A percentile compares a stretch with the other conserved stretches of the same genome.
phyloP scores from a whole-genome alignment of 2,797 vertebrate genomes.

The Avahi laniger region DNA sequence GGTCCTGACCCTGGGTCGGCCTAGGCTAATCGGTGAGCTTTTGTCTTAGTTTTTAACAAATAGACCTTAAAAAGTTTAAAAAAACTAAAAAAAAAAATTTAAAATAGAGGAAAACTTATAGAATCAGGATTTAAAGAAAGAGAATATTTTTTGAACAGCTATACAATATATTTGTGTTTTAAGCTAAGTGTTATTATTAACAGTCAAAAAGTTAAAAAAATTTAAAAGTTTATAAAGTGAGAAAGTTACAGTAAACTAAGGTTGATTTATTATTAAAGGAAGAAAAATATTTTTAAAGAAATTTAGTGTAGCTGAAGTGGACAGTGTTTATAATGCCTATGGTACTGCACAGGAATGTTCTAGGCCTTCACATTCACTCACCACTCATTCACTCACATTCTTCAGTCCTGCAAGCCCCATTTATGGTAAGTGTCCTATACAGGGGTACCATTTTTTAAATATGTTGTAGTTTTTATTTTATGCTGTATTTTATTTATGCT shows the following conservation, averaged over 20 bases:
- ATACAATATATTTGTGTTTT: not conserved
- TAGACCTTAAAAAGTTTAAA: not conserved
- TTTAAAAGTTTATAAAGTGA: not conserved
- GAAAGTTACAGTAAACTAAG: not conserved
- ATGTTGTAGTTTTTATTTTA: too few species aligned
- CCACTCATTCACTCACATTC: not conserved
- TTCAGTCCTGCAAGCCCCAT: not conserved
- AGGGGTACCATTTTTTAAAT: not conserved
- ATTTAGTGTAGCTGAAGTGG: not conserved
- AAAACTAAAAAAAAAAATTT: not conserved
- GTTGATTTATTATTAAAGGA: not conserved
- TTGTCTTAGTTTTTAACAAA: not conserved
- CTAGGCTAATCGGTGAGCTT: not conserved
- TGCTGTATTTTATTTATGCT: not conserved
- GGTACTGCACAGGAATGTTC: not conserved
- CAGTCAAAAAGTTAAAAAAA: not conserved
- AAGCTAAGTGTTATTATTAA: not conserved
- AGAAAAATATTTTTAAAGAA: not conserved
- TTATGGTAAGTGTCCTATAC: not conserved
- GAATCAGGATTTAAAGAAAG: not conserved
- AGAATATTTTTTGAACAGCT: not conserved
- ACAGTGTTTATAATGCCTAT: not conserved
- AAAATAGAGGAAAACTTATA: not conserved
- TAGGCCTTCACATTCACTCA: not conserved
- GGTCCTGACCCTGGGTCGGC: not conserved